Conservation (phyloP, 2,888 invertebrate genomes). For the Flexamia atlantica region DNA sequence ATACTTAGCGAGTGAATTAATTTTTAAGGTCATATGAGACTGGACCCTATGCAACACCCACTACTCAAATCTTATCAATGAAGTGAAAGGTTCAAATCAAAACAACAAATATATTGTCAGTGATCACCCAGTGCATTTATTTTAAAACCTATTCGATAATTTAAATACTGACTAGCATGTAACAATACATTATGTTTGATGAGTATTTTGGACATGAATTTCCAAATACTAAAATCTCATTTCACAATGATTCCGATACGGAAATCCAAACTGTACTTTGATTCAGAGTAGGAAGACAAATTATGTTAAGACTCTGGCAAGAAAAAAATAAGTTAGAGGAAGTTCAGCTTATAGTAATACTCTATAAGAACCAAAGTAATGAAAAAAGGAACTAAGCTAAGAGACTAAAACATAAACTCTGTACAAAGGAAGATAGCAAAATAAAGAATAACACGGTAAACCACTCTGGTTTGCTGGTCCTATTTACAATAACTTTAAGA, state of each 20-base stretch:
- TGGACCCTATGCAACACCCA: no score
- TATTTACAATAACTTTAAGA: not conserved
- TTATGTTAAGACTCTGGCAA: not conserved
- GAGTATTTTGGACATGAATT: not conserved
- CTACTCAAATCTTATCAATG: no score
- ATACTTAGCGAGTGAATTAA: no score
- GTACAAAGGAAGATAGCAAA: constrained; percentile 20
- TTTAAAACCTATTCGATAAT: constrained; percentile 37
- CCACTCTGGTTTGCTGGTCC: not conserved
- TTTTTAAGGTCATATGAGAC: no score
- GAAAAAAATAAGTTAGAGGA: no score
- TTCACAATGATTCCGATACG: no score
- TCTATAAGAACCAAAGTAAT: constrained; percentile 1
- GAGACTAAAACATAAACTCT: constrained; percentile 1
- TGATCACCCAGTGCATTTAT: constrained; percentile 24
- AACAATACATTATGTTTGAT: constrained; percentile 30
- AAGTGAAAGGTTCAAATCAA: not conserved
- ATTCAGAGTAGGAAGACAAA: constrained; percentile 17
- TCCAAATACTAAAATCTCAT: no score
- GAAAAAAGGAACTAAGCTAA: not conserved
- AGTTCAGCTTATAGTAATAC: not conserved
- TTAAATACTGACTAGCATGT: constrained; percentile 50
- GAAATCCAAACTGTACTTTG: not conserved
- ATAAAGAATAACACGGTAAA: not conserved
- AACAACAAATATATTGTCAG: constrained; percentile 43